Conservation (phyloP, 2,113 vertebrate species). For the Corydoras maculifer region DNA sequence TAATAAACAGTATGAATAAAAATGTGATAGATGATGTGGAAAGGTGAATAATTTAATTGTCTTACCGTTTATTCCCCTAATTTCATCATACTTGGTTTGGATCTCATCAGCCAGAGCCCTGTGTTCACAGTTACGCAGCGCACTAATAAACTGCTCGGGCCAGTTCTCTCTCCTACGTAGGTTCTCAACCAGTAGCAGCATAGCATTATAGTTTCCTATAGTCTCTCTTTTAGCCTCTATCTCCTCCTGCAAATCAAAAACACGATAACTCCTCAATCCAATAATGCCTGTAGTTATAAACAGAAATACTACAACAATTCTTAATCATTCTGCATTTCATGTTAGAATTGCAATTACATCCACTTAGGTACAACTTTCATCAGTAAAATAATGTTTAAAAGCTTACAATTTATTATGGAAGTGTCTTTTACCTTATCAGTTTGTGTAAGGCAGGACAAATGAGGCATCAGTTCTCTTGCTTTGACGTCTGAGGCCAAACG, state of each 20-base stretch:
- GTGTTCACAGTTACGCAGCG: constrained; percentile 49
- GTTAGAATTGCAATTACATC: background rate
- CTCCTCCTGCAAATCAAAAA: constrained; percentile 51
- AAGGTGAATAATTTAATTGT: background rate
- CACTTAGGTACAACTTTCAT: background rate
- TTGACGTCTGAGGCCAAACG: constrained; percentile 47
- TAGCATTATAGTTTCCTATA: constrained; percentile 45
- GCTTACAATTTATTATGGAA: background rate
- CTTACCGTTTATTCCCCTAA: constrained; percentile 43
- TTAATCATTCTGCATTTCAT: background rate
- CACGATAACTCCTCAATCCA: background rate
- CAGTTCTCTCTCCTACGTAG: constrained; percentile 63
- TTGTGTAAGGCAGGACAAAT: constrained; percentile 59
- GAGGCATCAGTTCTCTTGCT: constrained; percentile 49
- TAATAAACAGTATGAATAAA: background rate
- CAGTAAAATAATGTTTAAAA: background rate
- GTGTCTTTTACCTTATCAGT: constrained; percentile 56
- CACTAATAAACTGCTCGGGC: constrained; percentile 60
- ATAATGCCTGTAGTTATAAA: too few relatives aligned
- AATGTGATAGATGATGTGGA: background rate
- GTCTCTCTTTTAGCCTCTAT: constrained; percentile 58
- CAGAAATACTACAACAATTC: background rate
- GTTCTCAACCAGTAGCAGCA: constrained; percentile 58
- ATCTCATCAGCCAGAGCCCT: constrained; percentile 41
- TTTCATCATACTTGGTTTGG: constrained; percentile 47